A percentile compares a stretch with the other conserved stretches of the same genome.
phyloP scores from a whole-genome alignment of 2,113 vertebrate species.

The Cygnus buccinator region DNA sequence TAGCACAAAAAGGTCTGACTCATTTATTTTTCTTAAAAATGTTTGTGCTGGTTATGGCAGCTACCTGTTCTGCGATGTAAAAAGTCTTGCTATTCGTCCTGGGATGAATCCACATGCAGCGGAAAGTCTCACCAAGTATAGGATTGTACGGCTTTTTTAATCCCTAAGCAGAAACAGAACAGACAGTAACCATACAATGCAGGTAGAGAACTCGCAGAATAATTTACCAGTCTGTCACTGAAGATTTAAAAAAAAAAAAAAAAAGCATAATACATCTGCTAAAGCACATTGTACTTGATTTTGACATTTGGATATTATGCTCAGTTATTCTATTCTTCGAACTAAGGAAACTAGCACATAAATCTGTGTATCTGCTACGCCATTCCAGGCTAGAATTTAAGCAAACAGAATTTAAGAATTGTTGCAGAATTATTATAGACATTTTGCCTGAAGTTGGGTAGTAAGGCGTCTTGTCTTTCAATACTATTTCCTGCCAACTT shows the following conservation, averaged over 20 bases:
- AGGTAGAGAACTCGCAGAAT: not conserved
- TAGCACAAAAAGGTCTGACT: not conserved
- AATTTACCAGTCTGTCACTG: not conserved
- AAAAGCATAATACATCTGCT: not conserved
- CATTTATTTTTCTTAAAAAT: not conserved
- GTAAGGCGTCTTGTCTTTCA: not conserved
- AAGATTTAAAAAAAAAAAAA: not conserved
- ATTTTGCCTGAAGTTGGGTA: not conserved
- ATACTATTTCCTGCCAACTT: not conserved
- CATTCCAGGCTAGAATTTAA: not conserved
- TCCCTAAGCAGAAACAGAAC: conserved; percentile 78
- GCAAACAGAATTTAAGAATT: not conserved
- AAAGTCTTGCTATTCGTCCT: conserved; percentile 97
- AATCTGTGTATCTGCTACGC: not conserved
- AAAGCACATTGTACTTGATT: not conserved
- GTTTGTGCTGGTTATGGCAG: not conserved
- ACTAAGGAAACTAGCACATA: not conserved
- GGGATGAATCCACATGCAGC: conserved; percentile 96
- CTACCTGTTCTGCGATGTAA: conserved; percentile 97
- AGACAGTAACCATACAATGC: not conserved
- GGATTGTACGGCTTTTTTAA: conserved; percentile 99
- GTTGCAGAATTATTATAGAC: not conserved
- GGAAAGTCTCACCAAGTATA: conserved; percentile 95
- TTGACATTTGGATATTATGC: not conserved
- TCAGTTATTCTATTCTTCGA: not conserved